Evolutionary conservation across 2,888 invertebrate species (phyloP).

Genomic region (Candidula unifasciata): DNA sequence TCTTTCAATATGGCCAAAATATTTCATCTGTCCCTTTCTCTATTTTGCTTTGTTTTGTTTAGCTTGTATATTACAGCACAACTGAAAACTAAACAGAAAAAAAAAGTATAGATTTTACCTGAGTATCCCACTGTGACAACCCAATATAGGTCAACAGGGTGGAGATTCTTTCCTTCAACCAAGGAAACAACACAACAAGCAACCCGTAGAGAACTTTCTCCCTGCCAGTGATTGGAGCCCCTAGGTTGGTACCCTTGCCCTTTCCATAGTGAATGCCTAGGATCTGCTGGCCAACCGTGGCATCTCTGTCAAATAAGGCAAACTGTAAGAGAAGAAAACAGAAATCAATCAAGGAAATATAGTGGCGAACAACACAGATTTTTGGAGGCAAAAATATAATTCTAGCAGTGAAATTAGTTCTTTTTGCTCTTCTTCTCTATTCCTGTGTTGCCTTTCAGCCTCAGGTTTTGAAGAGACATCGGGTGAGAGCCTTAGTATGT

Average conservation of each 20-base stretch:
- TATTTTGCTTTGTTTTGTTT: too few relatives aligned
- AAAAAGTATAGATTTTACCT: conserved; percentile 54
- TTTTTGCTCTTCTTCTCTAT: too few relatives aligned
- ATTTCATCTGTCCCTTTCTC: too few relatives aligned
- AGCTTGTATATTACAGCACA: background rate
- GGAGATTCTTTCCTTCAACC: conserved; percentile 68
- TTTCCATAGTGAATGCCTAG: conserved; percentile 85
- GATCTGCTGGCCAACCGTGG: conserved; percentile 91
- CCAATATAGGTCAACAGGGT: conserved; percentile 59
- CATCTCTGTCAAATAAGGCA: conserved; percentile 63
- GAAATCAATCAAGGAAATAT: background rate
- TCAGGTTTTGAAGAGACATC: too few relatives aligned
- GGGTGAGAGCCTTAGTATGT: too few relatives aligned
- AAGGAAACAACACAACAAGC: conserved; percentile 70
- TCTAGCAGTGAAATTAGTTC: too few relatives aligned
- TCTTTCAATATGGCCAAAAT: too few relatives aligned
- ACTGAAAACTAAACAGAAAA: too few relatives aligned
- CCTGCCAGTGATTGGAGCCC: conserved; percentile 61
- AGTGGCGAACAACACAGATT: too few relatives aligned
- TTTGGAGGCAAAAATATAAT: too few relatives aligned
- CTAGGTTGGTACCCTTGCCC: conserved; percentile 52
- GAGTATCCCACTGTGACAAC: conserved; percentile 56
- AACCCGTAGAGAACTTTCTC: conserved; percentile 71
- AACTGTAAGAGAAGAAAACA: conserved; percentile 63
- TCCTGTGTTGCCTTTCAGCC: too few relatives aligned